Base-by-base conservation (phyloP, 2,113 vertebrate genomes). In the Ceratotherium simum region DNA sequence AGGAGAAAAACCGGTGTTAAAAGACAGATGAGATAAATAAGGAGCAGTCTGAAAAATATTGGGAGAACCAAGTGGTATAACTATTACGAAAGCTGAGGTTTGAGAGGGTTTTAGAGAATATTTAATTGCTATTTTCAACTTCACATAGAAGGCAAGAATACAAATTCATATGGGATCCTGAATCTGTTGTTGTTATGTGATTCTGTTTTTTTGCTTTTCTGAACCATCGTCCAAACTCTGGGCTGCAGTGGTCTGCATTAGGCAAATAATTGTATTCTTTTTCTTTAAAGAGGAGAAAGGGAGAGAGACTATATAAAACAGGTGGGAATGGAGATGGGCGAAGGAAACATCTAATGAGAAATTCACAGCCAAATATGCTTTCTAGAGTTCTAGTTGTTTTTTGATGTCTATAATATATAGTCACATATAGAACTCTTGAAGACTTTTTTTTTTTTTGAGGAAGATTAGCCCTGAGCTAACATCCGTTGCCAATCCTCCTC, bases 111-210 rank as follows among this genome's bases (percentile, higher is more conserved):
- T 86, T 82, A 86, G 20, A 56, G 67, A 54, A 31, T 86, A 67
- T 84, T 95, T 78, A 85, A 72, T 46, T 46, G 83, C 48, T 65
- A 3, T 56, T 97, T 96, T 96, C 29, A 90, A 86, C 80, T 86
- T 95, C 48, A 8, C 42, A 25, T 54, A 96, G 72, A 79, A 3
- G 14, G 81, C 51, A 78, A 46, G 29, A 92, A 76, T 92, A 83
- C 42, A 73, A 46, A 86, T 86, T 89, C 27, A 51, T 69, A 81
- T 46, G 48, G 67, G 67, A 80, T 12, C 33, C n/a, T 72, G 12
- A 96, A 64, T 91, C 51, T 95, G 0, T 42, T 94, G 11, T 70
- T 73, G 58, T 39, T 72, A 62, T 25, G 9, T 83, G 48, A 46
- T 80, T 83, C 21, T 84, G 17, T 64, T 58, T 75, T 75, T 90